Evolutionary conservation across 2,113 vertebrate species (phyloP).

Genomic region (Zosterops borbonicus): DNA sequence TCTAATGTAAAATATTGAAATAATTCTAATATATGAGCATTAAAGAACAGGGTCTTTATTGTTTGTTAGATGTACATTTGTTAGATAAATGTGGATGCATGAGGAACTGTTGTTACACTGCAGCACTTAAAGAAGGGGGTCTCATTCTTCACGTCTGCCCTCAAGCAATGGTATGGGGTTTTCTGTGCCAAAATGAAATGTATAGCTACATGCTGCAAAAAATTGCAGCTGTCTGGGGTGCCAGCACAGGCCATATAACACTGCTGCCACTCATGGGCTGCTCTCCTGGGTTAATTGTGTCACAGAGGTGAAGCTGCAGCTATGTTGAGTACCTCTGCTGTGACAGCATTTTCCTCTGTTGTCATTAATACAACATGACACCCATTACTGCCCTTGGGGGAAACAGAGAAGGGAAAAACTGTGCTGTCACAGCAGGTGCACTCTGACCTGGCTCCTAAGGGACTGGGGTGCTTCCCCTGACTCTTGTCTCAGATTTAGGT

Average conservation of each 20-base stretch:
- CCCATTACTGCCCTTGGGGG: neutral
- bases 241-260: neutral
- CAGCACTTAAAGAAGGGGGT: neutral
- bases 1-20: neutral
- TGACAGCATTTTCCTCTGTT: neutral
- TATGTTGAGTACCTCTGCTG: neutral
- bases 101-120: neutral
- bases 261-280: neutral
- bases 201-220: neutral
- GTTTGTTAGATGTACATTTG: neutral
- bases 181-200: neutral
- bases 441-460: neutral
- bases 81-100: neutral
- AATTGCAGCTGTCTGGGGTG: neutral
- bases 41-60: neutral
- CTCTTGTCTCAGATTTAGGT: neutral
- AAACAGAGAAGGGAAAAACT: neutral
- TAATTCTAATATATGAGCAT: neutral
- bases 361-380: neutral
- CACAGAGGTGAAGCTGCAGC: neutral
- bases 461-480: neutral
- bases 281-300: neutral
- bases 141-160: neutral
- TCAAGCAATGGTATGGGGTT: neutral
- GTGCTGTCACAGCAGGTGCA: neutral